A percentile compares a stretch with the other conserved stretches of the same genome.
Evolutionary conservation across 2,888 invertebrate species (phyloP).

Genomic region (Tenthredo scrophulariae): DNA sequence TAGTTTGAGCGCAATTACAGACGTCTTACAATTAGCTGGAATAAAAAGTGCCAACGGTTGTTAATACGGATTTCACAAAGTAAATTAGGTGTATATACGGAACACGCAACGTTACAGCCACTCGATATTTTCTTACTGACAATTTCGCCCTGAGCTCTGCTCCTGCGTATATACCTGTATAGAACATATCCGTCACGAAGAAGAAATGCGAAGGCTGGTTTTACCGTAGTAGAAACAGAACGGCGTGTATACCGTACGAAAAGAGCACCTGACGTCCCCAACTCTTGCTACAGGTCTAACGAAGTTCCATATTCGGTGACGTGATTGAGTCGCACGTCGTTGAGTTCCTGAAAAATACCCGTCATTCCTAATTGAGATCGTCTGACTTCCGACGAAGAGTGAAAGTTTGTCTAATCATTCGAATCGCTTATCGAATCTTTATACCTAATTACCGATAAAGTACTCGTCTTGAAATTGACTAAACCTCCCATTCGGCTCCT

Average conservation of each 20-base stretch:
- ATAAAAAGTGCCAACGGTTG: slow-evolving; percentile 39
- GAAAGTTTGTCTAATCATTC: slow-evolving; percentile 9
- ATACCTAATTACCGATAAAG: not conserved
- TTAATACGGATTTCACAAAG: slow-evolving; percentile 39
- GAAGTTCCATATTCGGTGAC: slow-evolving; percentile 50
- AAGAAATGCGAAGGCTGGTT: slow-evolving; percentile 10
- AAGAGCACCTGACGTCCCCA: slow-evolving; percentile 17
- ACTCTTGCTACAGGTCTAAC: slow-evolving; percentile 11
- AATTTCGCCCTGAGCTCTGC: not conserved
- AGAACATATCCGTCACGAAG: slow-evolving; percentile 31
- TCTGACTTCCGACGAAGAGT: not conserved
- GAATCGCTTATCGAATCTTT: slow-evolving; percentile 4
- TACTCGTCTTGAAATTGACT: not conserved
- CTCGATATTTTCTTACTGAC: slow-evolving; percentile 5
- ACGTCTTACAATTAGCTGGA: slow-evolving; percentile 19
- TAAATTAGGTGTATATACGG: not conserved
- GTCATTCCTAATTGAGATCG: slow-evolving; percentile 32
- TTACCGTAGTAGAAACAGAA: slow-evolving; percentile 13
- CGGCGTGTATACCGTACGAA: slow-evolving; percentile 36
- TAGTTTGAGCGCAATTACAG: slow-evolving; percentile 31
- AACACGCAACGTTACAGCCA: slow-evolving; percentile 15
- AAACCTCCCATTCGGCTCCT: not conserved
- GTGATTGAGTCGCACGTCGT: slow-evolving; percentile 48
- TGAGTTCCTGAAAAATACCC: not conserved
- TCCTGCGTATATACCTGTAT: not conserved